These are phyloP conservation scores for Eulithis prunata DNA, from an alignment of 2,888 invertebrate species.

Conservation along the genomic window DNA sequence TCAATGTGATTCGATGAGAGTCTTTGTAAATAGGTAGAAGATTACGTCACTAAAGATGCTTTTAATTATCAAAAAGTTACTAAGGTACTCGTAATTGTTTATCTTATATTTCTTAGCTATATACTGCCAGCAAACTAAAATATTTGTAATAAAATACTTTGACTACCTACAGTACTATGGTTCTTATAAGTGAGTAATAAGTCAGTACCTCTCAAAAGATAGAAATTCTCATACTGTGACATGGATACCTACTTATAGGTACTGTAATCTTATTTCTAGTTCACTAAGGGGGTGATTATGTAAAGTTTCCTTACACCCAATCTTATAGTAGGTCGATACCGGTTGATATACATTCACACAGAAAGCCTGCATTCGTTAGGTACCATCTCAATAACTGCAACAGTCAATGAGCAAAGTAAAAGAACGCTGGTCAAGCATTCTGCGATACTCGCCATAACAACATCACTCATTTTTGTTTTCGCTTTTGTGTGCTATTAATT, in stretches of 20 bases:
- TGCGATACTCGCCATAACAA: no score
- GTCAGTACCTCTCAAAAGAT: not conserved
- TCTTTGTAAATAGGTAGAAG: not conserved
- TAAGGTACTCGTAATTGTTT: no score
- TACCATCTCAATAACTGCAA: no score
- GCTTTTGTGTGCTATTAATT: no score
- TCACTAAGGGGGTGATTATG: constrained; percentile 37
- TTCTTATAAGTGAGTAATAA: no score
- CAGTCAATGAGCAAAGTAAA: no score
- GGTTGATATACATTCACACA: constrained; percentile 3
- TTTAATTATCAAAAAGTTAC: no score
- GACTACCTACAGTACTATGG: not conserved
- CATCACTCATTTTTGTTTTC: no score
- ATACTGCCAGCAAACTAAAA: not conserved
- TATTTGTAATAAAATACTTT: not conserved
- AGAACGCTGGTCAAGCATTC: no score
- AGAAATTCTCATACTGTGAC: constrained; percentile 7
- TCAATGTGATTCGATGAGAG: constrained; percentile 1
- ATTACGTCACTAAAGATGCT: no score
- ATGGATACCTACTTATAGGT: not conserved
- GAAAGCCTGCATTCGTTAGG: not conserved
- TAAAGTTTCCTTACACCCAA: constrained; percentile 39
- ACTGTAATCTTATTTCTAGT: constrained; percentile 25
- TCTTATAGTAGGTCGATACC: constrained; percentile 40
- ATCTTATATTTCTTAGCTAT: not conserved